A percentile compares a stretch with the other conserved stretches of the same genome.
These are phyloP conservation scores for Epizoanthus illoricatus DNA, from an alignment of 92 coral and sea anemone species.

Conservation along the genomic window DNA sequence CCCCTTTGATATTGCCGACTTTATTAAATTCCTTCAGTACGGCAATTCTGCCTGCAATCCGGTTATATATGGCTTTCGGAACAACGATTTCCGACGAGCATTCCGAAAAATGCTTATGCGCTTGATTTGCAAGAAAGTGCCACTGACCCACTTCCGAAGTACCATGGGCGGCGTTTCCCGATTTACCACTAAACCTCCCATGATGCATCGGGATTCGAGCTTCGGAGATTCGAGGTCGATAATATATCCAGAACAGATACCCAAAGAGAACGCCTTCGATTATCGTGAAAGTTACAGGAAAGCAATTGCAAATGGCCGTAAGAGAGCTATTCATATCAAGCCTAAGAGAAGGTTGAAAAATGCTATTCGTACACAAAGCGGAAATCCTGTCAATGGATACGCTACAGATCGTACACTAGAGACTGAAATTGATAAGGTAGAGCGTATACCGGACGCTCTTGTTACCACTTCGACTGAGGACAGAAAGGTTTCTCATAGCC, in stretches of 20 bases:
- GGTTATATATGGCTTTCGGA: constrained; percentile 78
- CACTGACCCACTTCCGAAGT: constrained; percentile 53
- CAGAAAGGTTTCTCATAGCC: not conserved
- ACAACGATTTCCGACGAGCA: constrained; percentile 73
- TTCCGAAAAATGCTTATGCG: constrained; percentile 72
- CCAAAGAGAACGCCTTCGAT: constrained; percentile 71
- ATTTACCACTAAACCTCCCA: constrained; percentile 41
- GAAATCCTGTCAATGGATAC: not conserved
- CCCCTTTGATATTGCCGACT: constrained; percentile 35
- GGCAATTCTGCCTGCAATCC: constrained; percentile 85
- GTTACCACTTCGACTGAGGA: not conserved
- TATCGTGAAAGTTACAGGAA: constrained; percentile 76
- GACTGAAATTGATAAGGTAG: not conserved
- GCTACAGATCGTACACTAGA: not conserved
- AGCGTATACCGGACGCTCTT: not conserved
- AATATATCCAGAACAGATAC: constrained; percentile 55
- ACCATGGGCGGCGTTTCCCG: constrained; percentile 67
- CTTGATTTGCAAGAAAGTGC: constrained; percentile 68
- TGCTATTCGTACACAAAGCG: not conserved
- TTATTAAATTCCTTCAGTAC: constrained; percentile 77
- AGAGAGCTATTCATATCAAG: constrained; percentile 52
- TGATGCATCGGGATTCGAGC: constrained; percentile 74
- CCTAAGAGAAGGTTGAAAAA: constrained; percentile 26
- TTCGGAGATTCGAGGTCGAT: constrained; percentile 82
- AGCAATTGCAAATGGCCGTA: constrained; percentile 74